phyloP scores from a whole-genome alignment of 2,113 vertebrate genomes.

The Eptesicus fuscus region DNA sequence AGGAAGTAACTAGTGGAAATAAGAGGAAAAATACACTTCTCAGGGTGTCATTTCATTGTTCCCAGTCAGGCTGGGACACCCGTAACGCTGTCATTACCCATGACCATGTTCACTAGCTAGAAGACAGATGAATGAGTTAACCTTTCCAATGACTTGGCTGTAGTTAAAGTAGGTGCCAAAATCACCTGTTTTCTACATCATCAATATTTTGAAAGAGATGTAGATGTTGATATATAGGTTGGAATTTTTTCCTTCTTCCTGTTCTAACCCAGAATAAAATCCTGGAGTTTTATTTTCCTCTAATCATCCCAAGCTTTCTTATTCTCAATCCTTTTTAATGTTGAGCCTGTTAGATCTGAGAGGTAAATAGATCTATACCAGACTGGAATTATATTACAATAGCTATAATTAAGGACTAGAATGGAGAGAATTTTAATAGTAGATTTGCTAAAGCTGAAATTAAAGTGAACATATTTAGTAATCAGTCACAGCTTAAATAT shows the following conservation, averaged over 20 bases:
- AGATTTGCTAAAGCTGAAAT: slow-evolving; percentile 29
- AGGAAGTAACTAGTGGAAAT: not conserved
- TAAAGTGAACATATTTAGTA: slow-evolving; percentile 12
- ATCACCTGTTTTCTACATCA: not conserved
- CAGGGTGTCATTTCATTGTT: not conserved
- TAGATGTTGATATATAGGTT: not conserved
- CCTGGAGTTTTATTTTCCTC: not conserved
- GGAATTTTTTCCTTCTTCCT: not conserved
- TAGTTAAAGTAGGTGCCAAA: not conserved
- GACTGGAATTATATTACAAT: not conserved
- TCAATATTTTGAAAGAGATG: slow-evolving; percentile 4
- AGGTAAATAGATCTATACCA: not conserved
- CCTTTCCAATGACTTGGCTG: not conserved
- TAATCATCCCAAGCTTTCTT: not conserved
- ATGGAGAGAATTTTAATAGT: slow-evolving; percentile 1
- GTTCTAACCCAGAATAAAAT: not conserved
- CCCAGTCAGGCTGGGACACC: not conserved
- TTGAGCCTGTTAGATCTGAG: not conserved
- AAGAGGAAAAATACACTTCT: not conserved
- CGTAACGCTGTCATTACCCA: not conserved
- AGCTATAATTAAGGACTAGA: not conserved
- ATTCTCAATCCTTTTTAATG: not conserved
- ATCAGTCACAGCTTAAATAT: slow-evolving; percentile 29
- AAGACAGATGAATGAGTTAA: not conserved
- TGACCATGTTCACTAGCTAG: not conserved